Conservation (phyloP, 2,888 invertebrate species). For the Hemistola chrysoprasaria region DNA sequence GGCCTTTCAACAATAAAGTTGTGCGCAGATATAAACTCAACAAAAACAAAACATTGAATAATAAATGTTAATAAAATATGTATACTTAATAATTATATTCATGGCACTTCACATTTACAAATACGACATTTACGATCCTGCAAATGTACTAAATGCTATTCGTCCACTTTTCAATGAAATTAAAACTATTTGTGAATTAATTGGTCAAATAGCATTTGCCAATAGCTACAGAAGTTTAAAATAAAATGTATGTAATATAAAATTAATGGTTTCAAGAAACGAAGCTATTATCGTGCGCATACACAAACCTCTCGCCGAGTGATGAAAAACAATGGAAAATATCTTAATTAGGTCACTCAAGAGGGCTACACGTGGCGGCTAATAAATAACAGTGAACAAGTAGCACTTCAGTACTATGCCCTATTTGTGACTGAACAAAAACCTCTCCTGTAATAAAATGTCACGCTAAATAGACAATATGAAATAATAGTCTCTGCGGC, state of each 20-base stretch:
- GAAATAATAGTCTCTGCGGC: constrained; percentile 7
- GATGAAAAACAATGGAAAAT: no score
- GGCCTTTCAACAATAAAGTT: constrained; percentile 5
- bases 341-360: no score
- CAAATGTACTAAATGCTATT: constrained; percentile 10
- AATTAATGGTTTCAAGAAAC: no score
- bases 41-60: constrained; percentile 20
- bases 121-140: constrained; percentile 12
- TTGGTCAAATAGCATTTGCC: no score
- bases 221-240: no score
- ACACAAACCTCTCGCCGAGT: no score
- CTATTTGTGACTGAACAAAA: constrained; percentile 15
- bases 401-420: constrained; percentile 6
- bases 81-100: constrained; percentile 21
- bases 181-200: no score
- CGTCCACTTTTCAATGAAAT: constrained; percentile 6
- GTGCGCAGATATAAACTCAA: constrained; percentile 19
- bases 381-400: constrained; percentile 3
- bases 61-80: background rate
- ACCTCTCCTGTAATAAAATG: constrained; percentile 5
- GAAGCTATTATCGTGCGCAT: no score
- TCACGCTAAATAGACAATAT: background rate
- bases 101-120: constrained; percentile 39
- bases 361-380: no score
- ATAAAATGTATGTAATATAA: no score